These are phyloP conservation scores for Eubasilissa regina DNA, from an alignment of 1,140 invertebrate genomes.

Conservation along the genomic window DNA sequence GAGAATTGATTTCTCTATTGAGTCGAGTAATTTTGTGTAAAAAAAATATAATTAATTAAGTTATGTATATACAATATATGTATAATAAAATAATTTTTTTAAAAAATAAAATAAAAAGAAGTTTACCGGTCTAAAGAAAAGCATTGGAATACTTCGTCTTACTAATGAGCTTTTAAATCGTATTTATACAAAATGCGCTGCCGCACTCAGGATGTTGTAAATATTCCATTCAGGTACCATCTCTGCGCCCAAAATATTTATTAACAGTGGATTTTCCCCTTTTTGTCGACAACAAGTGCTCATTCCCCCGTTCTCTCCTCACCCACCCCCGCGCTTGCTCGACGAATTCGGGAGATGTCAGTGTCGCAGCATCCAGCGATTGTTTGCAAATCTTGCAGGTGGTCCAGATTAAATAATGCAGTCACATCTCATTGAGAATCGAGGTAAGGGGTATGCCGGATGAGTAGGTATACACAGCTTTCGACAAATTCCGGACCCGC, in stretches of 20 bases:
- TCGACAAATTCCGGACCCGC: background rate
- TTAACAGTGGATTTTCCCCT: background rate
- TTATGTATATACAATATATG: no score
- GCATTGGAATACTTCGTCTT: background rate
- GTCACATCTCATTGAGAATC: background rate
- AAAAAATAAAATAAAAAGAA: no score
- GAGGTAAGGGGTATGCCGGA: background rate
- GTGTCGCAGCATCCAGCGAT: background rate
- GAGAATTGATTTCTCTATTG: no score
- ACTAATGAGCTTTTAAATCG: constrained; percentile 18
- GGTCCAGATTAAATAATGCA: background rate
- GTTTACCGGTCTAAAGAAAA: no score
- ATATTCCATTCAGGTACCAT: constrained; percentile 25
- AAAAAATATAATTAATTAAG: no score
- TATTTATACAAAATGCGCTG: background rate
- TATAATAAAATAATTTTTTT: no score
- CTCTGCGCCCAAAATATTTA: constrained; percentile 7
- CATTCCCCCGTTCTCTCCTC: background rate
- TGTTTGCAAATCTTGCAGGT: constrained; percentile 33
- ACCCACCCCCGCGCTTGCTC: background rate
- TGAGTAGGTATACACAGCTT: background rate
- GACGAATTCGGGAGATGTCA: constrained; percentile 8
- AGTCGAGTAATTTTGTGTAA: no score
- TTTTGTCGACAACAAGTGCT: constrained; percentile 21
- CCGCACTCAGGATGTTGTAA: background rate